These are phyloP conservation scores for Catamblyrhynchus diadema DNA, from an alignment of 2,797 vertebrate genomes.

Conservation along the genomic window DNA sequence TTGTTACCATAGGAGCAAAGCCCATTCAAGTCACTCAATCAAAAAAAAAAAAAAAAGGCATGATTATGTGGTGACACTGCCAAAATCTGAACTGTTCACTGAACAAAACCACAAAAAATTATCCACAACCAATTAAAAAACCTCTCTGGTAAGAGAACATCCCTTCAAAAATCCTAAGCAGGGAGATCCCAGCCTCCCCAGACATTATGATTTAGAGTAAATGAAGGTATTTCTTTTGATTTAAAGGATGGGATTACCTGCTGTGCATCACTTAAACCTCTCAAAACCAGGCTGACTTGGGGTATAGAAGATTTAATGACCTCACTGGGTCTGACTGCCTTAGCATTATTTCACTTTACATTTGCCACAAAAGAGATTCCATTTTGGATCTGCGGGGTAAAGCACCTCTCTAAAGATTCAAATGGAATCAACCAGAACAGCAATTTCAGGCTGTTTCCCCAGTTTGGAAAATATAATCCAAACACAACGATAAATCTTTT, in stretches of 20 bases:
- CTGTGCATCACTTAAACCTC: background rate
- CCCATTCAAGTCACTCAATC: background rate
- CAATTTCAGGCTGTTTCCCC: background rate
- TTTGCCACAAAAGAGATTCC: background rate
- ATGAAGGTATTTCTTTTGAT: background rate
- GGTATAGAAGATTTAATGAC: background rate
- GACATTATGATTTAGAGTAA: background rate
- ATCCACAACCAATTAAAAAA: background rate
- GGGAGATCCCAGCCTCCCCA: background rate
- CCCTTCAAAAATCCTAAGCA: background rate
- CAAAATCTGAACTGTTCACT: background rate
- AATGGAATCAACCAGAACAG: background rate
- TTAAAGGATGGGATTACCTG: background rate
- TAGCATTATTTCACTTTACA: background rate
- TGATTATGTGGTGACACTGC: background rate
- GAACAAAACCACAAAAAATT: background rate
- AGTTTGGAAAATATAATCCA: background rate
- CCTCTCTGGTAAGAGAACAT: background rate
- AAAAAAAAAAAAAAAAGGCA: constrained; percentile 10
- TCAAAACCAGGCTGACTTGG: background rate
- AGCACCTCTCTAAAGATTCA: background rate
- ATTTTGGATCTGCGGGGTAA: background rate
- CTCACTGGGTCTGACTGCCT: background rate
- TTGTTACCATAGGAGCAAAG: constrained; percentile 16
- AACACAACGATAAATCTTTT: background rate